These are phyloP conservation scores for Ariopsis seemanni DNA, from an alignment of 2,113 vertebrate genomes.

Conservation along the genomic window DNA sequence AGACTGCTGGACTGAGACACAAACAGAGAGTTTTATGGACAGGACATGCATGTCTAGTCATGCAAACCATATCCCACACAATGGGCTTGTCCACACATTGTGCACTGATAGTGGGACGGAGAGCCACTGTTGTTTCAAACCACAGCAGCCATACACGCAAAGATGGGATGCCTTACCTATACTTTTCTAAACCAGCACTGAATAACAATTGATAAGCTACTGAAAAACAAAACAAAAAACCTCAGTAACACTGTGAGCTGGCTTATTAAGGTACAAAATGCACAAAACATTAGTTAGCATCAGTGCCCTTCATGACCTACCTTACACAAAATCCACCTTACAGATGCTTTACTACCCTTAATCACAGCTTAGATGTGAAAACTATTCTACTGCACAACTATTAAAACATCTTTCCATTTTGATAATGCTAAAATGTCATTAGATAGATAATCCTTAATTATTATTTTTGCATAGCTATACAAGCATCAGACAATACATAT, in stretches of 20 bases:
- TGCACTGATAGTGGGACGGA: conserved; percentile 44
- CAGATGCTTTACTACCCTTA: neutral
- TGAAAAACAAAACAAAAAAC: neutral
- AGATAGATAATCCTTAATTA: neutral
- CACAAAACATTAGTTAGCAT: neutral
- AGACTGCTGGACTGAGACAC: conserved; percentile 37
- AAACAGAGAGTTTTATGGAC: conserved; percentile 26
- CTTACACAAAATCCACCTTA: neutral
- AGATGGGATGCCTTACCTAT: conserved; percentile 42
- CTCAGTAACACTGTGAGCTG: neutral
- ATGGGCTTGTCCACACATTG: conserved; percentile 29
- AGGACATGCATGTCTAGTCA: conserved; percentile 59
- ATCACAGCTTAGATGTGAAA: neutral
- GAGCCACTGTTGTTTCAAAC: conserved; percentile 15
- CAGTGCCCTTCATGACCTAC: neutral
- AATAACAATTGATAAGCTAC: neutral
- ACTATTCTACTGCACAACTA: neutral
- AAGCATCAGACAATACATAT: neutral
- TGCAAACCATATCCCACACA: conserved; percentile 44
- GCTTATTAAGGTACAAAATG: neutral
- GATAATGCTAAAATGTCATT: neutral
- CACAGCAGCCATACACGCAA: conserved; percentile 33
- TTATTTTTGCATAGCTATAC: neutral
- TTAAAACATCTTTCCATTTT: neutral
- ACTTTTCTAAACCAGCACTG: conserved; percentile 20